A percentile compares a stretch with the other conserved stretches of the same genome.
phyloP scores from a whole-genome alignment of 1,140 invertebrate species.

The Ips nitidus region DNA sequence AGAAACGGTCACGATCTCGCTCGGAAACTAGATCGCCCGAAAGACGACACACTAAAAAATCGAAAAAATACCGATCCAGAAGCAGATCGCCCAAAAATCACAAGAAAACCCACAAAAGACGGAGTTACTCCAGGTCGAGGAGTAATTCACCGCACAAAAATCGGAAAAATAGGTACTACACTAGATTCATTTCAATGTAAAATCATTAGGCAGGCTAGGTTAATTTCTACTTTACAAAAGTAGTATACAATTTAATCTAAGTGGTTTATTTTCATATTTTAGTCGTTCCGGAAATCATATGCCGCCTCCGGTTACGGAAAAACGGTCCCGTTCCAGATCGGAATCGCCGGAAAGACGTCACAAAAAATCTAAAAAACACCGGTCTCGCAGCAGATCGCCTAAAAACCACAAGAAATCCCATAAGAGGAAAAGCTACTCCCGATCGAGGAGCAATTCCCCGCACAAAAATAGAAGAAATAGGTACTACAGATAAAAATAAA shows the following conservation, averaged over 20 bases:
- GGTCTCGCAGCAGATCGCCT: slow-evolving; percentile 55
- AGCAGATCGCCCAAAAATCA: slow-evolving; percentile 54
- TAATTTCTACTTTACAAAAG: neutral
- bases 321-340: slow-evolving; percentile 54
- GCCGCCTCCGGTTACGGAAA: slow-evolving; percentile 43
- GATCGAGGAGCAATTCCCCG: slow-evolving; percentile 54
- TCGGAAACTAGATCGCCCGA: slow-evolving; percentile 55
- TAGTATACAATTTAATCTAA: neutral
- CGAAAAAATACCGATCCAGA: slow-evolving; percentile 52
- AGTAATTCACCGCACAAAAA: slow-evolving; percentile 49
- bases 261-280: slow-evolving; percentile 25
- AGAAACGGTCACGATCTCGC: slow-evolving; percentile 51
- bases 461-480: slow-evolving; percentile 44
- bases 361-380: slow-evolving; percentile 50
- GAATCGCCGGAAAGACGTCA: slow-evolving; percentile 50
- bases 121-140: slow-evolving; percentile 57
- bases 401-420: slow-evolving; percentile 54
- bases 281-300: slow-evolving; percentile 54
- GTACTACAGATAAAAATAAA: neutral
- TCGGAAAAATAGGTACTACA: slow-evolving; percentile 39
- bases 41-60: slow-evolving; percentile 50
- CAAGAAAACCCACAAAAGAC: slow-evolving; percentile 57
- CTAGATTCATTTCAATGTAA: slow-evolving; percentile 1
- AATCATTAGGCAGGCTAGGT: no score
- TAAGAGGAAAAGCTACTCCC: slow-evolving; percentile 58